Conservation (phyloP, 2,797 vertebrate species). For the Coracias cyanogaster region DNA sequence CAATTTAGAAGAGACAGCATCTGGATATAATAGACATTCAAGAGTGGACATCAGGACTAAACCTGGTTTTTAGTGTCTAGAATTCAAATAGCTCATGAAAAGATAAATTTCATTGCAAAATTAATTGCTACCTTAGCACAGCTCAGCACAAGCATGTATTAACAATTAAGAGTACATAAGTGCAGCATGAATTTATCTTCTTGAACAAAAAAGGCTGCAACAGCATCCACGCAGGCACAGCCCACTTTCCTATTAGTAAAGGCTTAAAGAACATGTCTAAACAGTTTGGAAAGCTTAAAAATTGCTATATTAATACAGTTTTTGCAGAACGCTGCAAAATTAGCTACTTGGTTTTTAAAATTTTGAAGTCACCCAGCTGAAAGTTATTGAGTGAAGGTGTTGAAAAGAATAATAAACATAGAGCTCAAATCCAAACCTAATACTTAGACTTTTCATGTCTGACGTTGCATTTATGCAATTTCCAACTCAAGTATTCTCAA, state of each 20-base stretch:
- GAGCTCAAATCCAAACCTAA: not conserved
- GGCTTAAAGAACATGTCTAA: not conserved
- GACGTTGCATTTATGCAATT: slow-evolving; percentile 20
- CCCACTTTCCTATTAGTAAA: not conserved
- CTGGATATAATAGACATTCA: not conserved
- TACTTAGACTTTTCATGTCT: not conserved
- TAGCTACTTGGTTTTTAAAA: not conserved
- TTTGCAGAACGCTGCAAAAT: not conserved
- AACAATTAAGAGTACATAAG: not conserved
- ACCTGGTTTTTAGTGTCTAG: not conserved
- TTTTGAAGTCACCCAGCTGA: not conserved
- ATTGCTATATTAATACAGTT: not conserved
- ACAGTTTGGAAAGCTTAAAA: not conserved
- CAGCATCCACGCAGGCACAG: not conserved
- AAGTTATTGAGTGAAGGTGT: not conserved
- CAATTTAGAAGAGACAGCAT: not conserved
- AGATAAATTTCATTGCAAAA: not conserved
- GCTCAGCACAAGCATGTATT: not conserved
- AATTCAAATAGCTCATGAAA: not conserved
- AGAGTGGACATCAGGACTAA: not conserved
- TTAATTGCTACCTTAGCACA: not conserved
- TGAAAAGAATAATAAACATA: not conserved
- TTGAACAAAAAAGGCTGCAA: not conserved
- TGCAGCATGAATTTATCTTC: not conserved
- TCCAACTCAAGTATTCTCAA: slow-evolving; percentile 19